A percentile compares a stretch with the other conserved stretches of the same genome.
phyloP scores from a whole-genome alignment of 2,888 invertebrate genomes.

The Notodonta dromedarius region DNA sequence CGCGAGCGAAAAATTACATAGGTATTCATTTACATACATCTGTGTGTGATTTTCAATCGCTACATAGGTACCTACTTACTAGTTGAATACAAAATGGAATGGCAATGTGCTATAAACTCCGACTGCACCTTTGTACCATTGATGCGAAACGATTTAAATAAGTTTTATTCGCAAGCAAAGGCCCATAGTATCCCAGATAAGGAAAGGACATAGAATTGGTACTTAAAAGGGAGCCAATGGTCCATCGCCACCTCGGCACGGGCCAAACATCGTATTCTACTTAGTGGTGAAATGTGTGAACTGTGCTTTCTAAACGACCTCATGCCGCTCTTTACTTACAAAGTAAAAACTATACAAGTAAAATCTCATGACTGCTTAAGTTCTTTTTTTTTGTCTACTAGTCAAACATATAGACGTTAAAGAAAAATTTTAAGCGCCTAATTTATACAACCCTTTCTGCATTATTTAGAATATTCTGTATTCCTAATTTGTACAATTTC shows the following conservation, averaged over 20 bases:
- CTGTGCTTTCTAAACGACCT: constrained; percentile 50
- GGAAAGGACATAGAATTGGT: constrained; percentile 51
- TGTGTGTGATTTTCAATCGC: too few relatives aligned
- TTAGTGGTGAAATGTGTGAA: constrained; percentile 76
- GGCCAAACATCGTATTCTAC: constrained; percentile 74
- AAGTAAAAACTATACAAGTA: background rate
- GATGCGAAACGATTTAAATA: constrained; percentile 37
- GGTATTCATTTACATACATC: background rate
- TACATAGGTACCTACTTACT: background rate
- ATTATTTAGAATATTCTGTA: too few relatives aligned
- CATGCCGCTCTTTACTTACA: constrained; percentile 35
- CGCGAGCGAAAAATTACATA: background rate
- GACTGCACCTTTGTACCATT: background rate
- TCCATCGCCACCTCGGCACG: constrained; percentile 47
- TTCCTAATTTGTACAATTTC: too few relatives aligned
- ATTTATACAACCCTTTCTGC: too few relatives aligned
- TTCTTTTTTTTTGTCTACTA: background rate
- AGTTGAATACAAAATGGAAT: background rate
- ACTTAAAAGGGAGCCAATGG: constrained; percentile 74
- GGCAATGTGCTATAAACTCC: background rate
- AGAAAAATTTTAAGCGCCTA: too few relatives aligned
- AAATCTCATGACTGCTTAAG: background rate
- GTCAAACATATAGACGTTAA: too few relatives aligned
- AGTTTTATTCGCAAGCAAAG: constrained; percentile 29
- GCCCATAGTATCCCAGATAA: constrained; percentile 50